Evolutionary conservation across 2,888 invertebrate species (phyloP), one percentile per base, ranked within the genome.

Genomic region (Chalcosyrphus nemorum): DNA sequence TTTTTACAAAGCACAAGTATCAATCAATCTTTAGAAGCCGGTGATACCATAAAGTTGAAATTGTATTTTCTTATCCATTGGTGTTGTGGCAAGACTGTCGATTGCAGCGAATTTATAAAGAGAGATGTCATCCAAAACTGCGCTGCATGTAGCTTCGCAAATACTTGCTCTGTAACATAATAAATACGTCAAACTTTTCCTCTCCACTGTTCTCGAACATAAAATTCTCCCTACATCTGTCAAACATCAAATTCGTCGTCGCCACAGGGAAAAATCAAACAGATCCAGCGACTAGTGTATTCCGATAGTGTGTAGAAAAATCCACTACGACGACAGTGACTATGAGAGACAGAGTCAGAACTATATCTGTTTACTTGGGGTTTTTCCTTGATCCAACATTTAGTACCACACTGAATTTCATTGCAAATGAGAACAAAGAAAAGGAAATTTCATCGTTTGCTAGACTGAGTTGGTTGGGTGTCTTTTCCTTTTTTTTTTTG

Each of bases 371-470:
- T 84, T 80, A 84, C 84, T 84, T 84, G 74, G 78, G 70, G 74
- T 75, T 84, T 84, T 80, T 80, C 78, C 75, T 75, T 70, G 52
- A 59, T 43, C 45, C 35, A 84, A 74, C 68, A 72, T 66, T 54
- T 29, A 52, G 38, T 57, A 52, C 57, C 35, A n/a, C n/a, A 66
- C 56, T 68, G 57, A 81, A 82, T 56, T 82, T 72, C 66, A 72
- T 72, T 54, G 82, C 82, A 78, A 84, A 75, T 82, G 59, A 38
- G 80, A 84, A 84, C 84, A 84, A 78, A 82, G 82, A 74, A 77
- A 66, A 75, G 84, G 80, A 84, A 84, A 71, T 81, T 81, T 81
- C 65, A 65, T 72, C 59, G 65, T 77, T 82, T 68, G 72, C 66
- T 66, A 74, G 77, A 84, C 78, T 57, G 63, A 61, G 43, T 65